A percentile compares a stretch with the other conserved stretches of the same genome.
Conservation (phyloP, 1,140 invertebrate species). For the Capitella teleta region DNA sequence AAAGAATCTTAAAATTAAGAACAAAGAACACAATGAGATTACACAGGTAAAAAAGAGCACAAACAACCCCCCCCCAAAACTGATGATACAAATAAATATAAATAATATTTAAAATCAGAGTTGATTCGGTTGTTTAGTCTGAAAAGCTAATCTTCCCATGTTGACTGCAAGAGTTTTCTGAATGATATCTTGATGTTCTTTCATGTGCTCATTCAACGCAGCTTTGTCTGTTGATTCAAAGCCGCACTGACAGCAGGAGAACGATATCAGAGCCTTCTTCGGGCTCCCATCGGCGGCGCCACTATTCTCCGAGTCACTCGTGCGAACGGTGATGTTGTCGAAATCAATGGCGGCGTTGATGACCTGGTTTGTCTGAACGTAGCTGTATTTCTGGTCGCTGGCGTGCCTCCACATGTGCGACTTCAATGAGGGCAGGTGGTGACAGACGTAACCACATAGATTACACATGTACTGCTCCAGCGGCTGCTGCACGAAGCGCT, state of each 20-base stretch:
- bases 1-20: too few species aligned
- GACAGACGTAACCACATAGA: constrained; percentile 41
- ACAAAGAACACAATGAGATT: too few species aligned
- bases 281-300: not conserved
- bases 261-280: constrained; percentile 28
- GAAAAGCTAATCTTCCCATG: too few species aligned
- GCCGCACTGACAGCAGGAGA: constrained; percentile 40
- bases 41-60: too few species aligned
- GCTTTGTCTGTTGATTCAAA: constrained; percentile 39
- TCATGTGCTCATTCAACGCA: constrained; percentile 35
- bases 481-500: constrained; percentile 33
- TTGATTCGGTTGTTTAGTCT: too few species aligned
- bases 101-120: too few species aligned
- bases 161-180: constrained; percentile 26
- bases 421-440: constrained; percentile 40
- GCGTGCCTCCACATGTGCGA: constrained; percentile 43
- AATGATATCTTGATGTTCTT: constrained; percentile 30
- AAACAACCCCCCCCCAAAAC: too few species aligned
- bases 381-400: constrained; percentile 36
- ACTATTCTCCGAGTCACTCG: not conserved
- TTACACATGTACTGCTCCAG: constrained; percentile 42
- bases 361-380: constrained; percentile 36
- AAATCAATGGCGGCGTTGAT: constrained; percentile 41
- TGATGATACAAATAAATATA: too few species aligned
- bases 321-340: constrained; percentile 16